Evolutionary conservation across 2,888 invertebrate species (phyloP), one percentile per base, ranked within the genome.

Genomic region (Lasioglossum morio): DNA sequence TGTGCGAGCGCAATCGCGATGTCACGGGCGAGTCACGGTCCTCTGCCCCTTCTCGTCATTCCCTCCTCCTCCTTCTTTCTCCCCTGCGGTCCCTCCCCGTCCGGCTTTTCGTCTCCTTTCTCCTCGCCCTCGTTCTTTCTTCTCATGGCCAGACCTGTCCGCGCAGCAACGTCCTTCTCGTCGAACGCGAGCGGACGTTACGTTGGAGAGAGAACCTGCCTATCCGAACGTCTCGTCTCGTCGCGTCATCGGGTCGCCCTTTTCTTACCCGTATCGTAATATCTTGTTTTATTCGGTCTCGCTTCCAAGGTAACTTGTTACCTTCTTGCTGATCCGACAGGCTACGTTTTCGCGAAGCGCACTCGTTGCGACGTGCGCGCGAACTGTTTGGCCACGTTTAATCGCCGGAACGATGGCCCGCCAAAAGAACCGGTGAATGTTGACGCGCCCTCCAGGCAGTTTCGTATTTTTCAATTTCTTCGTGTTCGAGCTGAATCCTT

Each of bases 1-100:
- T 94, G 94, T 92, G 93, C 94, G 94, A 94, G 91, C 90, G 94
- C 94, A 94, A 94, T 94, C 94, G 94, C 94, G 93, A 94, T 94
- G 94, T 94, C 94, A 94, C 93, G 94, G 94, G 82, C 94, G 89
- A 94, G 94, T 92, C 94, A 92, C 93, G 93, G 93, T 90, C 92
- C 90, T 90, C 90, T 84, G 69, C 77, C 82, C 82, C 40, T n/a
- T 83, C 85, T 80, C 60, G 43, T 72, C 73, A 75, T 84, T 48
- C 73, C 46, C 79, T 66, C 63, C 69, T 69, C 79, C 77, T 46
- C 75, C 76, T 76, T 87, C 87, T 77, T 78, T 83, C 69, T 87
- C 85, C 70, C 43, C 63, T 27, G 37, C 53, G 19, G 70, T 73
- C 84, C 86, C 75, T 63, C 37, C n/a, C 23, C 23, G 34, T 4